Evolutionary conservation across 2,888 invertebrate genomes (phyloP).

Genomic region (Sesia bembeciformis): DNA sequence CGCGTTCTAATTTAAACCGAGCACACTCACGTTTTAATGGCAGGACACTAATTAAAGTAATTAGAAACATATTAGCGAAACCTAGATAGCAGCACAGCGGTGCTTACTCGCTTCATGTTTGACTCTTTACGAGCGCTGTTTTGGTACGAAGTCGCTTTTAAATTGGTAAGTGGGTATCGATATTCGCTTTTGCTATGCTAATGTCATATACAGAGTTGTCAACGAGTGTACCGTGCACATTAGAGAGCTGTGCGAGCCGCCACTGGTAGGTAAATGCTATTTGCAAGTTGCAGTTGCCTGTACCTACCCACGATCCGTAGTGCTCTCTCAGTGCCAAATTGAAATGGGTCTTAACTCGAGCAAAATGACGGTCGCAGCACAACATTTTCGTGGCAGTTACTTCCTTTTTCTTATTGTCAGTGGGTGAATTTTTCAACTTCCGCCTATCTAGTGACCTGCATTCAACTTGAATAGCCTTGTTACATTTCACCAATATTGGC

Average conservation of each 20-base stretch:
- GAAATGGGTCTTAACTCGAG: slow-evolving; percentile 47
- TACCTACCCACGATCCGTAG: slow-evolving; percentile 31
- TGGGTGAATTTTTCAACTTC: slow-evolving; percentile 24
- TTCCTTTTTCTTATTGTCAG: slow-evolving; percentile 12
- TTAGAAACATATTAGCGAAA: slow-evolving; percentile 52
- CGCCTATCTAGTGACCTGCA: slow-evolving; percentile 16
- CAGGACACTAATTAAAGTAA: slow-evolving; percentile 62
- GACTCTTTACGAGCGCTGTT: neutral
- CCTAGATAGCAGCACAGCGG: slow-evolving; percentile 27
- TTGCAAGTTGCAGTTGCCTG: slow-evolving; percentile 47
- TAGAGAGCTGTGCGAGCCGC: slow-evolving; percentile 28
- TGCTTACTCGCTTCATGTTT: neutral
- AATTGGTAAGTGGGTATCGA: neutral
- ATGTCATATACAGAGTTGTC: slow-evolving; percentile 22
- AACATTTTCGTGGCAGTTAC: slow-evolving; percentile 33
- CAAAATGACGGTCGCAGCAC: slow-evolving; percentile 41
- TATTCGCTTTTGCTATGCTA: slow-evolving; percentile 5
- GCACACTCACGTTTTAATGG: slow-evolving; percentile 46
- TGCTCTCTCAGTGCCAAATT: slow-evolving; percentile 56
- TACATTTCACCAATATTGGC: slow-evolving; percentile 29
- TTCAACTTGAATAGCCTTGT: slow-evolving; percentile 13
- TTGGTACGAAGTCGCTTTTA: no score
- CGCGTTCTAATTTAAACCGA: slow-evolving; percentile 59
- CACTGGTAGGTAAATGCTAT: slow-evolving; percentile 51
- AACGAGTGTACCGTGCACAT: slow-evolving; percentile 40